These are phyloP conservation scores for Plumapathes pennacea DNA, from an alignment of 92 coral and sea anemone genomes.

Conservation along the genomic window DNA sequence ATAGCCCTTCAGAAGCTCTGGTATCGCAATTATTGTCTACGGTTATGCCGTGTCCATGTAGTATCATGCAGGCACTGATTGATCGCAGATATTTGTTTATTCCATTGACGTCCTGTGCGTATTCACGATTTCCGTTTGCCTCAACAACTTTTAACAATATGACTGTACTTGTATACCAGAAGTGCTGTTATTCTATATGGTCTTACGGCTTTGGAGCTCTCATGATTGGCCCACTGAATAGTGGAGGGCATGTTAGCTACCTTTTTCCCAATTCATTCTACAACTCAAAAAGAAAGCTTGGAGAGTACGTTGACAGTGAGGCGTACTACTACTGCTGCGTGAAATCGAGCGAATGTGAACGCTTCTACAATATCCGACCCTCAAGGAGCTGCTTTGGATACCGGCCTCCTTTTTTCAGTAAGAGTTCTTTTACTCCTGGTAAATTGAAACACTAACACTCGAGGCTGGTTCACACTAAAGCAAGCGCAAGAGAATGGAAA, in stretches of 20 bases:
- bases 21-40: no score
- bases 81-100: conserved; percentile 32
- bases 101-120: background rate
- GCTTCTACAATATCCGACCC: conserved; percentile 24
- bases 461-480: no score
- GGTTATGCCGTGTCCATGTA: conserved; percentile 52
- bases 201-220: conserved; percentile 21
- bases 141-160: background rate
- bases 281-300: background rate
- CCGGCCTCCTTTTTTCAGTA: conserved; percentile 12
- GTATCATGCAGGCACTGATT: conserved; percentile 29
- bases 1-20: background rate
- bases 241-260: conserved; percentile 20
- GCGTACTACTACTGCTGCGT: conserved; percentile 47
- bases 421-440: background rate
- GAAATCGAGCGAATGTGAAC: conserved; percentile 7
- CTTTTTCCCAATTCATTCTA: background rate
- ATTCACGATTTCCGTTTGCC: background rate
- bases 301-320: conserved; percentile 14
- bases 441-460: no score
- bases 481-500: no score
- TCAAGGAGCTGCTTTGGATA: conserved; percentile 8
- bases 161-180: background rate
- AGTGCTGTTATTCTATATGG: conserved; percentile 12
- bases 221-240: conserved; percentile 25